Percentiles rank a stretch among this genome's conserved stretches.
These are phyloP conservation scores for Ceratina calcarata DNA, from an alignment of 1,140 invertebrate species.

Conservation along the genomic window DNA sequence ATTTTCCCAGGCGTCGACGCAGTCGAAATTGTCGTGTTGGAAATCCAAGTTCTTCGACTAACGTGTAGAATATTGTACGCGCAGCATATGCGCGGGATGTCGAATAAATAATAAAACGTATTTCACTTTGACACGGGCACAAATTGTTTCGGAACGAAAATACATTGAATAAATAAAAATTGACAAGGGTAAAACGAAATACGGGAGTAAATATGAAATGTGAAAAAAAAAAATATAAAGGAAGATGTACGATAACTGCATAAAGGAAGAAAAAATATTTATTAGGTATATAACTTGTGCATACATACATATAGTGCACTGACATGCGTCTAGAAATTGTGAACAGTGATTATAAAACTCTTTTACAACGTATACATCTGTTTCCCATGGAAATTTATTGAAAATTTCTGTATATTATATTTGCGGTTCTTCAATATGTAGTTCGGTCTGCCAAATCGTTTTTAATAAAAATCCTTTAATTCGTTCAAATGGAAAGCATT, in stretches of 20 bases:
- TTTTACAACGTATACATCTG: too few species aligned
- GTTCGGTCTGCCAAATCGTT: background rate
- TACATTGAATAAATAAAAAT: constrained; percentile 30
- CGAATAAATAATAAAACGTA: constrained; percentile 38
- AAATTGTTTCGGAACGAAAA: constrained; percentile 29
- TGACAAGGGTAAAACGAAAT: background rate
- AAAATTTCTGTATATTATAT: background rate
- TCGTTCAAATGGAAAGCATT: too few species aligned
- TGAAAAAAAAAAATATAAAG: background rate
- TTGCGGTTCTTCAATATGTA: background rate
- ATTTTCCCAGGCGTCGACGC: background rate
- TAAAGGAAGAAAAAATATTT: background rate
- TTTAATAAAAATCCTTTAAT: background rate
- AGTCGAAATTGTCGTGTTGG: background rate
- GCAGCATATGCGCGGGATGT: background rate
- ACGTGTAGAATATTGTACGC: background rate
- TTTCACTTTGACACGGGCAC: constrained; percentile 18
- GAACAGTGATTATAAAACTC: constrained; percentile 1
- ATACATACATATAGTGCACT: too few species aligned
- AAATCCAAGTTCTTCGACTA: background rate
- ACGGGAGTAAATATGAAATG: constrained; percentile 16
- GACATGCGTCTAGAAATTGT: background rate
- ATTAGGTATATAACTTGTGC: background rate
- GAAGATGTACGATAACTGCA: background rate
- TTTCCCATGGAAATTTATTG: background rate